These are phyloP conservation scores for Listrodromus nycthemerus DNA, from an alignment of 2,888 invertebrate genomes.

Conservation along the genomic window DNA sequence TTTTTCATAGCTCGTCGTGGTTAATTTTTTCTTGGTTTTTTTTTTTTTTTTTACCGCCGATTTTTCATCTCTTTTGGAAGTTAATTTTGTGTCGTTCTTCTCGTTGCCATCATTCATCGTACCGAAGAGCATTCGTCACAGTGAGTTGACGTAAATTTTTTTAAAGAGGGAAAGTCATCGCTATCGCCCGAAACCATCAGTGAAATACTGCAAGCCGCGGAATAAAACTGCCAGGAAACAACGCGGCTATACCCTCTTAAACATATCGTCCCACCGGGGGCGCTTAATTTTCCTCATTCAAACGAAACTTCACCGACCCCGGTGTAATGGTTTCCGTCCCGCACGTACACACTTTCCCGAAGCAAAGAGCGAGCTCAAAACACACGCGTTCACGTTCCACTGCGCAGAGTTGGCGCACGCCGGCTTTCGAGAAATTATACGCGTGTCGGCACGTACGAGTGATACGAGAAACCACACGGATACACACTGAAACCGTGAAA, in stretches of 20 bases:
- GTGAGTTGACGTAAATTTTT: background rate
- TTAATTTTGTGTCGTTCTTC: background rate
- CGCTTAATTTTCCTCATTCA: background rate
- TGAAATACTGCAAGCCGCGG: too few relatives aligned
- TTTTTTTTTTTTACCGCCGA: too few relatives aligned
- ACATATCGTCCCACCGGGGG: background rate
- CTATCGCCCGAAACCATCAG: background rate
- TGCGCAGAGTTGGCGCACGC: constrained; percentile 8
- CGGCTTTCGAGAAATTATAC: constrained; percentile 48
- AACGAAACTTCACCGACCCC: background rate
- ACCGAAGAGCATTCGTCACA: too few relatives aligned
- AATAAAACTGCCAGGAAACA: background rate
- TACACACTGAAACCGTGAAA: background rate
- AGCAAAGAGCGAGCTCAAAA: background rate
- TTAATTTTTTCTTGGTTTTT: too few relatives aligned
- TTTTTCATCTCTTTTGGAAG: background rate
- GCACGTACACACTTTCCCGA: background rate
- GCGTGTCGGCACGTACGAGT: constrained; percentile 54
- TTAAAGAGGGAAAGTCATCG: background rate
- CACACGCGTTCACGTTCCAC: constrained; percentile 22
- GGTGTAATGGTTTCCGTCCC: background rate
- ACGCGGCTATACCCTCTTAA: background rate
- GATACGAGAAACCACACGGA: constrained; percentile 1
- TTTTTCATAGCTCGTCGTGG: background rate
- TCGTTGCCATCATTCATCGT: background rate